A percentile compares a stretch with the other conserved stretches of the same genome.
Evolutionary conservation across 2,797 vertebrate genomes (phyloP).

Genomic region (Dryobates pubescens): DNA sequence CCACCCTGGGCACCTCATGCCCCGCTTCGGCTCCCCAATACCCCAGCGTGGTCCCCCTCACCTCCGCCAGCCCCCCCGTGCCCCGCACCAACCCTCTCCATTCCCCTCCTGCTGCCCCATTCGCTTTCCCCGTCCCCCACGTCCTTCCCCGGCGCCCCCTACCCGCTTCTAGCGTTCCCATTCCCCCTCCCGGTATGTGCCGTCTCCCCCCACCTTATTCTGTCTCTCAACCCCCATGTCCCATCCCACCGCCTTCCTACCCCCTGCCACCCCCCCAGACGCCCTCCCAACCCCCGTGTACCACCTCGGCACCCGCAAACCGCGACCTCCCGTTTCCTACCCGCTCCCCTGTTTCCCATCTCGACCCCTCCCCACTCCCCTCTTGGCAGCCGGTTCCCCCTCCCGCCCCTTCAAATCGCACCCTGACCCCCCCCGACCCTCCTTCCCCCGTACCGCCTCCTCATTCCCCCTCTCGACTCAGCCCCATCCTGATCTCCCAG

Average conservation of each 20-base stretch:
- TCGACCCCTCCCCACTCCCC: not conserved
- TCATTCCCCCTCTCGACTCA: not conserved
- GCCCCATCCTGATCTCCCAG: not conserved
- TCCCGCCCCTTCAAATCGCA: not conserved
- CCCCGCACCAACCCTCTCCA: too few relatives aligned
- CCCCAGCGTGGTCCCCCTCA: not conserved
- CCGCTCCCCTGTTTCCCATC: not conserved
- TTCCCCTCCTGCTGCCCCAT: too few relatives aligned
- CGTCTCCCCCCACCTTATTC: not conserved
- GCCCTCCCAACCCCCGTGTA: too few relatives aligned
- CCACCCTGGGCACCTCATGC: too few relatives aligned
- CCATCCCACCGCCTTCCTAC: not conserved
- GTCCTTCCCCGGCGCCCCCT: not conserved
- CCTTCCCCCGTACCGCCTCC: not conserved
- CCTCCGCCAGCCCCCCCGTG: too few relatives aligned
- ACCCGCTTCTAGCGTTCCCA: not conserved
- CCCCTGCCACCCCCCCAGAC: too few relatives aligned
- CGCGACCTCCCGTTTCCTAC: not conserved
- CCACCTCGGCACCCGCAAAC: not conserved
- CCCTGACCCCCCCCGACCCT: too few relatives aligned
- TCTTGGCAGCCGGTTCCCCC: not conserved
- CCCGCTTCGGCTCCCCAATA: too few relatives aligned
- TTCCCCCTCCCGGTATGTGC: not conserved
- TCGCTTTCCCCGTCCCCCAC: too few relatives aligned
- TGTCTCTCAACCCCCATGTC: not conserved